phyloP scores from a whole-genome alignment of 1,140 invertebrate genomes.

The Cataglyphis hispanica region DNA sequence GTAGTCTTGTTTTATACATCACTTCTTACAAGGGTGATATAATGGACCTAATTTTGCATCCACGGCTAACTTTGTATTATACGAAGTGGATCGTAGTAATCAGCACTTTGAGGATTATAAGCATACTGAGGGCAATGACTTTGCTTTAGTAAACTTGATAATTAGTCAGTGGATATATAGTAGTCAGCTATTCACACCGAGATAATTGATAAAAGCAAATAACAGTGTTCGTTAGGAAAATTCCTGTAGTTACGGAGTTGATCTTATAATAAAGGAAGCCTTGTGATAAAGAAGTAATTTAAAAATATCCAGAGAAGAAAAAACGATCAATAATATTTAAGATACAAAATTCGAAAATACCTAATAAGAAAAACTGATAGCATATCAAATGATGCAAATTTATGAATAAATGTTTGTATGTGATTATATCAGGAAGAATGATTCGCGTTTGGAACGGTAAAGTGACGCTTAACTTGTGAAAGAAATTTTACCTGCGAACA shows the following conservation, averaged over 20 bases:
- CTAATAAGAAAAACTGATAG: not conserved
- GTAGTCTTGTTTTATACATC: not conserved
- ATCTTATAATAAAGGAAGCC: not conserved
- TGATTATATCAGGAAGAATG: not conserved
- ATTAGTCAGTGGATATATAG: conserved; percentile 7
- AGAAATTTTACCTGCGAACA: conserved; percentile 16
- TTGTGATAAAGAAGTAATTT: not conserved
- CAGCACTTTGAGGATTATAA: conserved; percentile 30
- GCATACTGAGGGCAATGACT: not conserved
- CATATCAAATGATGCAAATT: conserved; percentile 6
- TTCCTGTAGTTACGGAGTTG: not conserved
- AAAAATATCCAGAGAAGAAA: not conserved
- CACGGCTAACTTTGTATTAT: conserved; percentile 30
- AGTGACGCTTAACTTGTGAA: not conserved
- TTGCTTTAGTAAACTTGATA: conserved; percentile 39
- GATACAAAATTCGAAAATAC: not conserved
- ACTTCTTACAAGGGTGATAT: not conserved
- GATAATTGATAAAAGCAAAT: conserved; percentile 26
- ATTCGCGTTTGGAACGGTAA: not conserved
- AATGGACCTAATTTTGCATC: conserved; percentile 25
- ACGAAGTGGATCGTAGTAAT: conserved; percentile 44
- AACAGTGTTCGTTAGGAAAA: conserved; percentile 5
- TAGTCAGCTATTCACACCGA: conserved; percentile 8
- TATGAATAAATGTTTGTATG: too few species aligned
- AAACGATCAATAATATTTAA: not conserved